A percentile compares a stretch with the other conserved stretches of the same genome.
Evolutionary conservation across 2,113 vertebrate species (phyloP).

Genomic region (Telmatochromis sp.): DNA sequence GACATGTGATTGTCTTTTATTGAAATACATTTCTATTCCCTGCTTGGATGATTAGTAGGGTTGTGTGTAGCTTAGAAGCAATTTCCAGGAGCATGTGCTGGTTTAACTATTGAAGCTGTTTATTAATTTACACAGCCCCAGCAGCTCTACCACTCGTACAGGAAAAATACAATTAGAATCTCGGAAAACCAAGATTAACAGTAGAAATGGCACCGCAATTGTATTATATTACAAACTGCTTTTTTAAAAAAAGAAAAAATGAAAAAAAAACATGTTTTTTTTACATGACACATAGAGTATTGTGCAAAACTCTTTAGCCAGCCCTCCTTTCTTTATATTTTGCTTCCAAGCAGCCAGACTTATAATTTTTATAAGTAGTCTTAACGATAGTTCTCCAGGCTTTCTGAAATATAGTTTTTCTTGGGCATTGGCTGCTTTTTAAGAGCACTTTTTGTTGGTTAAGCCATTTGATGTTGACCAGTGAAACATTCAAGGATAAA

Average conservation of each 20-base stretch:
- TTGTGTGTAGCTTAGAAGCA: neutral
- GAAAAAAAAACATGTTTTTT: neutral
- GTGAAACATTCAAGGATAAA: neutral
- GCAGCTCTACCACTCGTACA: neutral
- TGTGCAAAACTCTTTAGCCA: neutral
- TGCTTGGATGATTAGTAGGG: neutral
- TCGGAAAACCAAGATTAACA: neutral
- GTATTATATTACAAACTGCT: neutral
- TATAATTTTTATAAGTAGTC: neutral
- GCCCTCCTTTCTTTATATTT: neutral
- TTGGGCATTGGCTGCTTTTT: neutral
- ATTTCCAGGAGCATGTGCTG: neutral
- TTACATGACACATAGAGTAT: neutral
- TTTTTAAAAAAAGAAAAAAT: fast-evolving
- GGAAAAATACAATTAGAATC: neutral
- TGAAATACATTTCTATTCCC: neutral
- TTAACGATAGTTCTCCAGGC: neutral
- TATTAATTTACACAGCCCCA: conserved; percentile 11
- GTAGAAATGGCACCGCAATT: neutral
- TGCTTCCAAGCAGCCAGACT: neutral
- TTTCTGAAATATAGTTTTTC: neutral
- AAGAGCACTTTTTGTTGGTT: neutral
- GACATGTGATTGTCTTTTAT: neutral
- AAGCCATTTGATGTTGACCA: neutral
- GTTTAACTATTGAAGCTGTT: conserved; percentile 16